Base-by-base conservation (phyloP, 2,113 vertebrate genomes). In the Pangasianodon hypophthalmus region DNA sequence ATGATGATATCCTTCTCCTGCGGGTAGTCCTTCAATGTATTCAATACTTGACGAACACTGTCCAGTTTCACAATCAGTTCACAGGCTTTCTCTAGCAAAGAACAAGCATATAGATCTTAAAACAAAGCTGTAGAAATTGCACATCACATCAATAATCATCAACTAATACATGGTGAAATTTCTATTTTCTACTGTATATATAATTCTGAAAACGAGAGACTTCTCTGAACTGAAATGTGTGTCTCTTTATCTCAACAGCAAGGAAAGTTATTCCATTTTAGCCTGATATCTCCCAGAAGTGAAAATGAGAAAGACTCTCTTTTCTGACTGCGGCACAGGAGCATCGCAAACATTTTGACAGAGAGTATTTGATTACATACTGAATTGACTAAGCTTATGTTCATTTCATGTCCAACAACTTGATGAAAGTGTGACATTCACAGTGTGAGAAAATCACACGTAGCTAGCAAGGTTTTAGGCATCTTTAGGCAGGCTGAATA, bases 1-100 rank as follows among this genome's bases (percentile, higher is more conserved):
- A 88, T 64, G 58, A 88, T 69, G 62, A 81, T 37, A 64, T 50
- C 73, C 26, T 80, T 79, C 29, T 62, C 44, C 9, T 87, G 41
- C 62, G 37, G 73, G 86, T 13, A 79, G 44, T 56, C 19, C 41
- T 77, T 87, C 29, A 79, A 29, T 44, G 73, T 21, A 46, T 79
- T 79, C 26, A 80, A 50, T 29, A 58, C 75, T 8, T 50, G 14
- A n/a, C 24, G 56, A 48, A 64, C 58, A 64, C 26, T 6, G 29
- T 19, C 73, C 73, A 80, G 46, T 37, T 58, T 62, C 41, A 80
- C 41, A 80, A 64, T 48, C 13, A 88, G 44, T 50, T 64, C 44
- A 80, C 56, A 88, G 0, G 75, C 75, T 14, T 32, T 62, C 14
- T 41, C 54, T 80, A 62, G 56, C 26, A 62, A 80, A 80, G 2